Base-by-base conservation (phyloP, 2,113 vertebrate species). In the Dicentrarchus labrax region DNA sequence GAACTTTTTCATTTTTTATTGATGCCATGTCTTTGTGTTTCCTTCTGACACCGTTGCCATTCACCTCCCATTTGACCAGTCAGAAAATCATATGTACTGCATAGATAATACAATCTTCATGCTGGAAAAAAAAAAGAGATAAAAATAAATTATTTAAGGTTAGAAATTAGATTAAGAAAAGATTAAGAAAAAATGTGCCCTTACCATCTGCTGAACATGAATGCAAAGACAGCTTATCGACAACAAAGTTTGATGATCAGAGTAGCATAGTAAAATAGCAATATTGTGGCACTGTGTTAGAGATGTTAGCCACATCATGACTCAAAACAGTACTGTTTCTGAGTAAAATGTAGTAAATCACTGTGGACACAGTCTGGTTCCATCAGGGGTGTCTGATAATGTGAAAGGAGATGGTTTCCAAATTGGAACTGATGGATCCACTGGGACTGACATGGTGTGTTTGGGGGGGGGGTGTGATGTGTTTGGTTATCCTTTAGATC, bases 361-460 rank as follows among this genome's bases (percentile, higher is more conserved):
- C 19, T 65, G 39, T 54, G 61, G 56, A 24, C 30, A 19, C 61
- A 53, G 62, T 64, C 76, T 65, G 50, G 7, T 62, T 80, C 47
- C 71, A 86, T 89, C 59, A 74, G 24, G 62, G 45, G 1, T 48
- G 66, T 82, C 51, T 70, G 50, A 69, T 80, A n/a, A 56, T 74
- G 41, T 67, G 59, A 69, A 84, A 77, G 50, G 68, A 82, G 75
- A 69, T 53, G 67, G 54, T 38, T 72, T 80, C 41, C 39, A 84
- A 85, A 87, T 74, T 68, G 80, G 72, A 87, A 72, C 30, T 80
- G 80, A 86, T 87, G 72, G 80, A 76, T 76, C 75, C 60, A 61
- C 65, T 72, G 72, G 75, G 83, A 88, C 56, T 69, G 71, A n/a
- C 64, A 19, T 8, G 48, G 12, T 60, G 59, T 76, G 62, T 72